Percentiles rank a stretch among this genome's conserved stretches.
phyloP scores from a whole-genome alignment of 1,140 invertebrate genomes.

The Pentalonia nigronervosa region DNA sequence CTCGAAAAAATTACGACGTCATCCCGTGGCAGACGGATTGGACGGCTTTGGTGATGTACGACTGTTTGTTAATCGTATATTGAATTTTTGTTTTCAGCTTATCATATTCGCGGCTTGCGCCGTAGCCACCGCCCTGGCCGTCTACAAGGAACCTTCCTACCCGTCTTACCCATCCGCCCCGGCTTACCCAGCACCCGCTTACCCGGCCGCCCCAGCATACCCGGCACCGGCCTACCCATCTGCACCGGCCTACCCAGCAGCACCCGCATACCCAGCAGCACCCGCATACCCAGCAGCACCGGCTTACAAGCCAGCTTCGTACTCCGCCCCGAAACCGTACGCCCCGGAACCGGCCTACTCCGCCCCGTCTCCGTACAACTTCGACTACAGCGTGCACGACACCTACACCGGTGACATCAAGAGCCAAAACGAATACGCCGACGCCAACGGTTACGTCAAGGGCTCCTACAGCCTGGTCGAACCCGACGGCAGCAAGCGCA shows the following conservation, averaged over 20 bases:
- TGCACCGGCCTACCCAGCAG: background rate
- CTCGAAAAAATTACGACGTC: no score
- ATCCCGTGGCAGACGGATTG: no score
- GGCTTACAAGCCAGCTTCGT: slow-evolving; percentile 53
- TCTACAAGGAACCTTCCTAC: slow-evolving; percentile 60
- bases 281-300: background rate
- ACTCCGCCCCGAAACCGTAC: slow-evolving; percentile 57
- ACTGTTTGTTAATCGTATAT: background rate
- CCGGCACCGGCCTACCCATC: slow-evolving; percentile 59
- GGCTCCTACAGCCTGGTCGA: slow-evolving; percentile 65
- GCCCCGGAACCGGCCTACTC: slow-evolving; percentile 61
- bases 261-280: background rate
- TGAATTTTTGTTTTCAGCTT: slow-evolving; percentile 21
- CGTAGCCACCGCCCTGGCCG: slow-evolving; percentile 22
- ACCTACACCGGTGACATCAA: slow-evolving; percentile 63
- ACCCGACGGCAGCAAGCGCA: slow-evolving; percentile 68
- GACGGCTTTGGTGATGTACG: no score
- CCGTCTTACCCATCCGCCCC: slow-evolving; percentile 13
- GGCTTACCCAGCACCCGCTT: slow-evolving; percentile 58
- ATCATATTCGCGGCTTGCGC: slow-evolving; percentile 52
- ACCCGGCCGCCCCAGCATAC: slow-evolving; percentile 50
- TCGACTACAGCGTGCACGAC: slow-evolving; percentile 62
- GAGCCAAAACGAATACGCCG: slow-evolving; percentile 65
- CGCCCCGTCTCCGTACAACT: slow-evolving; percentile 62
- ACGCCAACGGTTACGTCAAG: slow-evolving; percentile 68